Conservation (phyloP, 1,140 invertebrate species). For the Calliphora vicina region DNA sequence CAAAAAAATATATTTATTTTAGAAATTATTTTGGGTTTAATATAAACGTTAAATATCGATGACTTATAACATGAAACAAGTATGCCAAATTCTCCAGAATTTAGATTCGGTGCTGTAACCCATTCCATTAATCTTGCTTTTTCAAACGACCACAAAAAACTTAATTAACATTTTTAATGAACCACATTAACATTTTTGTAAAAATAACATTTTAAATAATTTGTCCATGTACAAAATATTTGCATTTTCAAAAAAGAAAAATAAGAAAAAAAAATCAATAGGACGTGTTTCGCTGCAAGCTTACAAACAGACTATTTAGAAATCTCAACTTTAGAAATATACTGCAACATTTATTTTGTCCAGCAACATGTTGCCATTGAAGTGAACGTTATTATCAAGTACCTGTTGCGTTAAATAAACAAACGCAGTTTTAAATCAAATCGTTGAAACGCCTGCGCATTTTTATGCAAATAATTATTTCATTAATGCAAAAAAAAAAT, state of each 20-base stretch:
- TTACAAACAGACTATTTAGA: background rate
- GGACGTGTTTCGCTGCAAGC: background rate
- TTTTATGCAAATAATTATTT: background rate
- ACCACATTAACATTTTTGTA: background rate
- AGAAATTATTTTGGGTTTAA: no score
- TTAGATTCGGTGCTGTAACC: no score
- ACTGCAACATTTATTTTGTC: background rate
- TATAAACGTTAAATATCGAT: no score
- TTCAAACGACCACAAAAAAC: no score
- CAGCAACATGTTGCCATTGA: background rate
- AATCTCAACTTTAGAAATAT: background rate
- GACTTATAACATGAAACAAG: no score
- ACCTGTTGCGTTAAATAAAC: slow-evolving; percentile 3
- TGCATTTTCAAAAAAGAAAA: background rate
- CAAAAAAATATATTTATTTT: no score
- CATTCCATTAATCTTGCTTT: no score
- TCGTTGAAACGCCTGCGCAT: slow-evolving; percentile 23
- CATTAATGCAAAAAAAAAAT: background rate
- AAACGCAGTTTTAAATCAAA: background rate
- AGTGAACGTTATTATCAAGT: background rate
- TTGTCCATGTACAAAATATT: background rate
- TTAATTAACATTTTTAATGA: no score
- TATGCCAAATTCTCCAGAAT: no score
- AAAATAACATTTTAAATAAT: background rate
- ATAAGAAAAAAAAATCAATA: background rate